Evolutionary conservation across 1,140 invertebrate species (phyloP), one percentile per base, ranked within the genome.

Genomic region (Chionoecetes opilio): DNA sequence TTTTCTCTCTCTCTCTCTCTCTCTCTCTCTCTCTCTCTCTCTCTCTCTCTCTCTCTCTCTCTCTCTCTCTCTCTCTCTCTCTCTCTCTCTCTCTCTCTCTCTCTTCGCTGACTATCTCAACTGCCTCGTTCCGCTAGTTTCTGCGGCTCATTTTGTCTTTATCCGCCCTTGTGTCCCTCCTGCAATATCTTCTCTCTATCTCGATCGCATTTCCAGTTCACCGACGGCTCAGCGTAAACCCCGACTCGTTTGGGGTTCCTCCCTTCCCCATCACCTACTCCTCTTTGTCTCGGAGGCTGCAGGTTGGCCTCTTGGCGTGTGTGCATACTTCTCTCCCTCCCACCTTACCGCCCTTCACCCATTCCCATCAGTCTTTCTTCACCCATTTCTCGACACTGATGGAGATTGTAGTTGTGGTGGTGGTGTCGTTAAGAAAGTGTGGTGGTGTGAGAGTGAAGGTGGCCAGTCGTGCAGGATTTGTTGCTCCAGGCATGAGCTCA

Each of bases 11-110:
- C 31, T 38, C 41, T 21, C 35, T 38, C 38, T 53, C 31, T 53
- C 37, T 53, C 53, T 31, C n/a, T 41, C 89, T 75, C 89, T 91
- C 92, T 34, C 92, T 85, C 82, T 86, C 92, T 46, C 34, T 84
- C 75, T 92, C 82, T 92, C 91, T 41, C 91, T 38, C 91, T 84
- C 91, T 84, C 82, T n/a, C 3, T 90, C 41, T 90, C 88, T 29
- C 88, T 6, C 35, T 46, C 38, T 90, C 87, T n/a, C 29, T 35
- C 38, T 82, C 82, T 82, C 82, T 82, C 82, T 82, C 82, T 82
- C 82, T 82, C 82, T 82, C 82, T 82, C 82, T 82, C 82, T 82
- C 5, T 86, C n/a, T 86, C n/a, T 86, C n/a, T 86, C n/a, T 86
- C n/a, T 86, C n/a, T 86, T 26, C 0, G 37, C 35, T 75, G 63